Base-by-base conservation (phyloP, 64 coral and sea anemone species). In the Montipora capricornis region DNA sequence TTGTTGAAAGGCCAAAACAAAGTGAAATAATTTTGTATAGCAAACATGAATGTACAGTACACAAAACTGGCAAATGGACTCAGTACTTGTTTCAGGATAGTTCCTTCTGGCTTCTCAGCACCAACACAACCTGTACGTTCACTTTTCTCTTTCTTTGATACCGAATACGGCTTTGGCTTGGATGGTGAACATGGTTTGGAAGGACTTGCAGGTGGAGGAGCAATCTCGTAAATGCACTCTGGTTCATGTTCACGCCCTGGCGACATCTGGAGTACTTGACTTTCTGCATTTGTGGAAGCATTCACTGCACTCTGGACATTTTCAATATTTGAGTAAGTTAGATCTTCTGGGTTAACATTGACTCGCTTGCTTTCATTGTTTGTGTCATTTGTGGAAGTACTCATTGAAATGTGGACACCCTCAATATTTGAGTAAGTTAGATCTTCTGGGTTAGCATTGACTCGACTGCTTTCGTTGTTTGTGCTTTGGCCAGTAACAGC, bases 321-420 rank as follows among this genome's bases (percentile, higher is more conserved):
- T 73, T 73, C 62, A 14, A 71, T 4, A 49, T 71, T 86, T 13
- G 82, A 86, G 20, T 86, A 86, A 16, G 67, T 67, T 50, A 49
- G 9, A 71, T 71, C 29, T 5, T 51, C 82, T 9, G 45, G 66
- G 7, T 2, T 5, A 0, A 48, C 8, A 14, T 71, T 3, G 4
- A 24, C 45, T 47, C n/a, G 29, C 10, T 10, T 52, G 20, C 9
- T 71, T 70, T 12, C 8, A 9, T 52, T 22, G 47, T 20, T 19
- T 45, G 20, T 44, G 26, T 19, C 37, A 37, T 37, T 37, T 37
- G 37, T 37, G 37, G 37, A 37, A 37, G 37, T 37, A 37, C 37
- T 37, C 37, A 37, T 37, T 71, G n/a, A 3, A 47, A 49, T 17
- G 46, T 12, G 16, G 0, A 20, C 8, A 20, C 26, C 16, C 66